These are phyloP conservation scores for Hyles lineata DNA, from an alignment of 2,888 invertebrate genomes.

Conservation along the genomic window DNA sequence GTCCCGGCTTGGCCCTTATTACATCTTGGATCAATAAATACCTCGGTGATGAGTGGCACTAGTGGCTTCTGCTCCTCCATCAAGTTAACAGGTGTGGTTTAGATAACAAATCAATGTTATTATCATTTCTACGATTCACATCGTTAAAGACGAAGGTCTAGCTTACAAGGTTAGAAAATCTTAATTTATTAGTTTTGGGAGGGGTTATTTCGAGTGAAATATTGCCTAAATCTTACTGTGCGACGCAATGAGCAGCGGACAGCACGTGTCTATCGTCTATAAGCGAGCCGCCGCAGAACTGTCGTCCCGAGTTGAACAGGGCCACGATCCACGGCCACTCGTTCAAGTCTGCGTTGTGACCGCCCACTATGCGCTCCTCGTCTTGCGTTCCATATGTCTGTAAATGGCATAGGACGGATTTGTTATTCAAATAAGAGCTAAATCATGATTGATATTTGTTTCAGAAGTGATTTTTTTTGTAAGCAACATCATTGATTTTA, in stretches of 20 bases:
- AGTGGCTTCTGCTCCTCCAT: too few relatives aligned
- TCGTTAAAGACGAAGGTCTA: neutral
- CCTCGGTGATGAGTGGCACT: too few relatives aligned
- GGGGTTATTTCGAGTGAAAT: neutral
- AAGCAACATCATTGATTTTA: too few relatives aligned
- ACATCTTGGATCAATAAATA: too few relatives aligned
- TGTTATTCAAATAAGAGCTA: too few relatives aligned
- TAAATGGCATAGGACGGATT: neutral
- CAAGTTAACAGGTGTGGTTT: too few relatives aligned
- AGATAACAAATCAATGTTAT: too few relatives aligned
- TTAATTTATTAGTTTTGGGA: neutral
- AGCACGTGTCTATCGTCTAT: conserved; percentile 91
- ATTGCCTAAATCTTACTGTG: conserved; percentile 87
- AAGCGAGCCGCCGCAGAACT: conserved; percentile 95
- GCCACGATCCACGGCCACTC: conserved; percentile 96
- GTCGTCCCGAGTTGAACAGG: conserved; percentile 92
- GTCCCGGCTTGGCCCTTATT: too few relatives aligned
- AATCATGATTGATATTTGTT: too few relatives aligned
- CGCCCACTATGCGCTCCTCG: conserved; percentile 94
- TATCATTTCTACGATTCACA: neutral
- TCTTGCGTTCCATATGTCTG: conserved; percentile 81
- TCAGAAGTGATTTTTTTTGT: too few relatives aligned
- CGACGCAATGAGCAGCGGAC: conserved; percentile 95
- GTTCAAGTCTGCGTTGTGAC: conserved; percentile 90
- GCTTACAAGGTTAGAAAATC: neutral